Conservation (phyloP, 2,113 vertebrate genomes). For the Seriola quinqueradiata region DNA sequence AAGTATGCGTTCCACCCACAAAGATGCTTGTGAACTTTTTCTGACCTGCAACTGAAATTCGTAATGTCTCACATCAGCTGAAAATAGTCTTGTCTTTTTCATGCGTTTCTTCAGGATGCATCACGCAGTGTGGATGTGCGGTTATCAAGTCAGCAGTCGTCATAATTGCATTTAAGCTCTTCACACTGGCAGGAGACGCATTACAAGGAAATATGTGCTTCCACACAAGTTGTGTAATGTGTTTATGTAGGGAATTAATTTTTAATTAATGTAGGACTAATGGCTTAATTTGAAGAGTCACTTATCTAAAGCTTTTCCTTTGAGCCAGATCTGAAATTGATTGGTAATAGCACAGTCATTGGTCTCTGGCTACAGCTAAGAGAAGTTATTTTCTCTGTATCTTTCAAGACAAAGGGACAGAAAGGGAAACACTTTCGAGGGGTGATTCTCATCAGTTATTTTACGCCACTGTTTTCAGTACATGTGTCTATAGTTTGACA, state of each 20-base stretch:
- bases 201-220: constrained; percentile 47
- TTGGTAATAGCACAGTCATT: constrained; percentile 42
- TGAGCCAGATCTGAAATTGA: constrained; percentile 45
- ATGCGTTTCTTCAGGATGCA: constrained; percentile 21
- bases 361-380: constrained; percentile 36
- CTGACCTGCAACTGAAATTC: constrained; percentile 13
- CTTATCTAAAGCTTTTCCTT: constrained; percentile 51
- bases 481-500: background rate
- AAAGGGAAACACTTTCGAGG: background rate
- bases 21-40: constrained; percentile 28
- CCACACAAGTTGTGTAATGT: constrained; percentile 34
- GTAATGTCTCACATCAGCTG: constrained; percentile 18
- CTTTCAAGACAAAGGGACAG: constrained; percentile 14
- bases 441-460: background rate
- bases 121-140: constrained; percentile 1
- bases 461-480: background rate
- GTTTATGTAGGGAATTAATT: constrained; percentile 67
- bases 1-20: background rate
- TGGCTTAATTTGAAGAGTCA: constrained; percentile 62
- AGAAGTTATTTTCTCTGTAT: constrained; percentile 1
- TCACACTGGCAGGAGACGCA: constrained; percentile 41
- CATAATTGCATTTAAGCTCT: constrained; percentile 54
- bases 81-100: constrained; percentile 22
- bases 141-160: constrained; percentile 55
- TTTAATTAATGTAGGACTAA: constrained; percentile 24